phyloP scores from a whole-genome alignment of 2,888 invertebrate species.

The Ypsolopha scabrella region DNA sequence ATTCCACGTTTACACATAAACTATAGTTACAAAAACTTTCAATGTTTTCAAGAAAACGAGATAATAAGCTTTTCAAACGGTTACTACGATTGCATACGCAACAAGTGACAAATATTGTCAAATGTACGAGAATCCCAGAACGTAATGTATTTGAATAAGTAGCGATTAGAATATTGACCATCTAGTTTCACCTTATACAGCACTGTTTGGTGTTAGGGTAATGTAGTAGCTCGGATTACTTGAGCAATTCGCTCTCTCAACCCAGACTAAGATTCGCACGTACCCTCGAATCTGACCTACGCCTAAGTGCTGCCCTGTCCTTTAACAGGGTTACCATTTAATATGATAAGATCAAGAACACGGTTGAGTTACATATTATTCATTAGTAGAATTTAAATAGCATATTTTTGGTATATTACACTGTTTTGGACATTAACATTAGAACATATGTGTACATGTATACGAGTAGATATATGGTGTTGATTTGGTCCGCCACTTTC shows the following conservation, averaged over 20 bases:
- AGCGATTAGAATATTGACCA: too few species aligned
- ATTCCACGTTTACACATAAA: too few species aligned
- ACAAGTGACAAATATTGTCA: too few species aligned
- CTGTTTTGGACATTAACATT: neutral
- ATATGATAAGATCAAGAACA: neutral
- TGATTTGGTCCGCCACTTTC: too few species aligned
- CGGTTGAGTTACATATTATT: neutral
- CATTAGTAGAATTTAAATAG: neutral
- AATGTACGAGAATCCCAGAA: too few species aligned
- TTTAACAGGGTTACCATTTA: neutral
- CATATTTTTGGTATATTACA: neutral
- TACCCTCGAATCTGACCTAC: neutral
- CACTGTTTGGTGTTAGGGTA: constrained; percentile 40
- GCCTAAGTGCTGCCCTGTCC: neutral
- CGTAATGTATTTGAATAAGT: too few species aligned
- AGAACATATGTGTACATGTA: too few species aligned
- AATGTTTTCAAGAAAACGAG: too few species aligned
- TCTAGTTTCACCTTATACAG: constrained; percentile 25
- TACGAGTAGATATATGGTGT: too few species aligned
- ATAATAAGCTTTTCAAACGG: too few species aligned
- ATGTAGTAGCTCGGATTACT: constrained; percentile 48
- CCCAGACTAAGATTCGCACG: neutral
- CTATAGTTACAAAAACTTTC: too few species aligned
- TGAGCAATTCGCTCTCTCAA: constrained; percentile 20
- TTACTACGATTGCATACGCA: too few species aligned